Conservation (phyloP, 2,888 invertebrate genomes). For the Eurytoma adleriae region DNA sequence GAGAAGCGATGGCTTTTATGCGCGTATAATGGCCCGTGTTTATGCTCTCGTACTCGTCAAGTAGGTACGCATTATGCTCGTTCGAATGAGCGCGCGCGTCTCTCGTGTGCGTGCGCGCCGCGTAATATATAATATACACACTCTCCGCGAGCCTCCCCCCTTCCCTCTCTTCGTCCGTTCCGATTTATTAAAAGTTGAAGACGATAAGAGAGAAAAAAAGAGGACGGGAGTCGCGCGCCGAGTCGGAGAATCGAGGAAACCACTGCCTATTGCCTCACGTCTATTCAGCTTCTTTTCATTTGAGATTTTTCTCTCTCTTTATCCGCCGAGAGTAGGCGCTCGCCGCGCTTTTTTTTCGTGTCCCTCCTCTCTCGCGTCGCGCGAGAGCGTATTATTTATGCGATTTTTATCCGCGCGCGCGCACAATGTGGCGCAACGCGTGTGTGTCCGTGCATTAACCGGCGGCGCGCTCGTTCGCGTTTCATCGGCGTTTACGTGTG, state of each 20-base stretch:
- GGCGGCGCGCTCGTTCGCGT: constrained; percentile 9
- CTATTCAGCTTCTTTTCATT: constrained; percentile 41
- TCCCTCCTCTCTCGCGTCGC: background rate
- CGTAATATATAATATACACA: constrained; percentile 37
- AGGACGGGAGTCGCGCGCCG: constrained; percentile 28
- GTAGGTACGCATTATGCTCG: constrained; percentile 60
- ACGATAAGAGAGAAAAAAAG: constrained; percentile 29
- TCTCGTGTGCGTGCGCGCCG: constrained; percentile 47
- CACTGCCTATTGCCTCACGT: constrained; percentile 37
- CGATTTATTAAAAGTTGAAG: constrained; percentile 55
- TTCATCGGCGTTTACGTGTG: too few species aligned
- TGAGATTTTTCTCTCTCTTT: background rate
- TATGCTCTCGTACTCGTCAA: constrained; percentile 64
- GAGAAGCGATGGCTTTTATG: constrained; percentile 70
- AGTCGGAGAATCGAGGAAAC: constrained; percentile 45
- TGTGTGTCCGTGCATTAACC: background rate
- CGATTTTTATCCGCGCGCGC: constrained; percentile 29
- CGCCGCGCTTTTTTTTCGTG: background rate
- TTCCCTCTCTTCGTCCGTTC: constrained; percentile 44
- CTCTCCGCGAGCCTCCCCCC: constrained; percentile 4
- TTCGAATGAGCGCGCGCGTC: constrained; percentile 47
- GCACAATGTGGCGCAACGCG: background rate
- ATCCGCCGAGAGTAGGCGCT: background rate
- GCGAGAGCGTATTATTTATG: constrained; percentile 32
- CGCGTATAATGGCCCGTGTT: constrained; percentile 74